Base-by-base conservation (phyloP, 2,797 vertebrate species). In the Eulemur coronatus region DNA sequence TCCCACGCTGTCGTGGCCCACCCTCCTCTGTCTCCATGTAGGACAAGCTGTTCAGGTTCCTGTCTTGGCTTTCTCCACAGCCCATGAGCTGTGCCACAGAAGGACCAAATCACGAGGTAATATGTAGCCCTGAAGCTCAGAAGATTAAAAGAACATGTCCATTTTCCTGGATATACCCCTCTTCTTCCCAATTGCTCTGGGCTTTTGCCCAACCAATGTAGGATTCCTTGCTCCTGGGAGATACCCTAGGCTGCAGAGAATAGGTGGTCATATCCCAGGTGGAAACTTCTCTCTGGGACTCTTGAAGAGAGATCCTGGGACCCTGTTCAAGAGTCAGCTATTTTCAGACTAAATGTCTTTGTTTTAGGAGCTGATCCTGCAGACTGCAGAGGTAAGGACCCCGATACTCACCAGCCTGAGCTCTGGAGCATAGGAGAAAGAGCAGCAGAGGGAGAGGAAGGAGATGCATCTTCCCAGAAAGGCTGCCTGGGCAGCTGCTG, bases 401-500 rank as follows among this genome's bases (percentile, higher is more conserved):
- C 61, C 0, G 0, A 9, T 18, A 97, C 97, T 97, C 55, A 97
- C 94, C 94, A 33, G 96, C 95, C 72, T 86, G 57, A 41, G 82
- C 33, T 61, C 57, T 38, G 65, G 55, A 48, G 4, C 48, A 67
- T 0, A 97, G 88, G 33, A 97, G 52, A 50, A 95, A 12, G 61
- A 95, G 7, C 30, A 91, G 55, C 59, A 97, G 75, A 7, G 22
- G 2, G 30, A 90, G 43, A 57, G 35, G 24, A 70, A 52, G 85
- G 67, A 0, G 22, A n/a, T 0, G 14, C 97, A 97, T 97, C 88
- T 95, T 97, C 38, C 41, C 82, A 30, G 81, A 38, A 46, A 93
- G 46, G 52, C 69, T 75, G n/a, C 81, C 48, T 38, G 0, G 41
- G 73, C 41, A 63, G 41, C 3, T 59, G 55, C 50, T 15, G 41